Base-by-base conservation (phyloP, 2,797 vertebrate species). In the Enteromius argenteus region DNA sequence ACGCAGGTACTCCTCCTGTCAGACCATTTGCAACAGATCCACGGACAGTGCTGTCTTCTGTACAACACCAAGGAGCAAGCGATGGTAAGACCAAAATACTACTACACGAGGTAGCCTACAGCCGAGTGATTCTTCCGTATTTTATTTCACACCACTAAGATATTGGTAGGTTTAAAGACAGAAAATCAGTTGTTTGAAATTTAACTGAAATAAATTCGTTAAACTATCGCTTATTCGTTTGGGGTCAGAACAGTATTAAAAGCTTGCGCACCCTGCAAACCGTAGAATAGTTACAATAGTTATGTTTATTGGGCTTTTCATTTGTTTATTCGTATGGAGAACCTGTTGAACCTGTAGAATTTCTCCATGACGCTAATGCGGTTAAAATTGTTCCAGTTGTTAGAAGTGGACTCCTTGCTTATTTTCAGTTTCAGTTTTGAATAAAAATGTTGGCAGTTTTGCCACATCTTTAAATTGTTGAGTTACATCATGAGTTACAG, bases 1-100 rank as follows among this genome's bases (percentile, higher is more conserved):
- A 82, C 30, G 21, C 69, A 21, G 58, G 80, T 27, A 27, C 4
- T 51, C 0, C 5, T 66, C 0, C 5, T 66, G 30, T 7, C 23
- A 58, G 60, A 35, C n/a, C 7, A 27, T 30, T 37, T 39, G 23
- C 21, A 42, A 42, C 46, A 42, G 35, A 68, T 2, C 10, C 46
- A 69, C 32, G 10, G 6, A 9, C 15, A 42, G 32, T 67, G 71
- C 17, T 42, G 46, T 37, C 10, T 75, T 21, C 51, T 13, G 49
- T 49, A 10, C 35, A 15, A 32, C 60, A 56, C 17, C 46, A 32
- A 69, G 46, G 78, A 53, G 21, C 56, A 11, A 58, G 11, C 62
- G 14, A 77, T 68, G 81, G 81, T 83, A 83, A 83, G 81, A 76
- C 21, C 44, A 60, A 42, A 8, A 81, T 35, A 58, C 23, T 21